Evolutionary conservation across 2,888 invertebrate species (phyloP).

Genomic region (Clostera curtula): DNA sequence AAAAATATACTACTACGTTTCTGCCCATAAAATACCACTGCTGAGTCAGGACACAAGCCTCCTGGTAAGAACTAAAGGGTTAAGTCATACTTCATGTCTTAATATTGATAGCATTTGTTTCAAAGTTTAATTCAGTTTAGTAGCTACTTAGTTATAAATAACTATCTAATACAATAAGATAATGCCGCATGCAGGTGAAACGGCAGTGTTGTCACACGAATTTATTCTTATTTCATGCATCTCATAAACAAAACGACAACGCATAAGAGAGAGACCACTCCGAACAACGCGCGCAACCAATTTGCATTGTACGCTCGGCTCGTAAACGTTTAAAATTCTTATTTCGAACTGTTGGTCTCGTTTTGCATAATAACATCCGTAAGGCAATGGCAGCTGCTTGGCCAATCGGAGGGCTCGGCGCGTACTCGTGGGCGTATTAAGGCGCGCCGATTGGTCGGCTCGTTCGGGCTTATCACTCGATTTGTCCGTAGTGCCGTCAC

Average conservation of each 20-base stretch:
- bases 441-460: constrained; percentile 50
- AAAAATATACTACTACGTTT: too few relatives aligned
- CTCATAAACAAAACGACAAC: constrained; percentile 46
- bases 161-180: constrained; percentile 10
- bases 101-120: too few relatives aligned
- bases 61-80: too few relatives aligned
- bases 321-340: constrained; percentile 71
- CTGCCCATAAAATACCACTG: too few relatives aligned
- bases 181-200: constrained; percentile 40
- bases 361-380: constrained; percentile 73
- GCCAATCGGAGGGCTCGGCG: constrained; percentile 59
- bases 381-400: constrained; percentile 72
- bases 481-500: constrained; percentile 64
- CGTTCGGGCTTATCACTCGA: constrained; percentile 64
- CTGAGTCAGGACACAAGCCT: too few relatives aligned
- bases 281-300: constrained; percentile 62
- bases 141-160: constrained; percentile 13
- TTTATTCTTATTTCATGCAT: constrained; percentile 42
- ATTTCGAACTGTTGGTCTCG: constrained; percentile 67
- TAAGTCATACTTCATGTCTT: too few relatives aligned
- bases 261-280: constrained; percentile 54
- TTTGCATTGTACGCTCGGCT: constrained; percentile 66
- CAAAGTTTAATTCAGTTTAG: too few relatives aligned
- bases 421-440: constrained; percentile 64
- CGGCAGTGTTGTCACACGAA: constrained; percentile 40